Conservation (phyloP, 1,140 invertebrate species). For the Drosophila nannoptera region DNA sequence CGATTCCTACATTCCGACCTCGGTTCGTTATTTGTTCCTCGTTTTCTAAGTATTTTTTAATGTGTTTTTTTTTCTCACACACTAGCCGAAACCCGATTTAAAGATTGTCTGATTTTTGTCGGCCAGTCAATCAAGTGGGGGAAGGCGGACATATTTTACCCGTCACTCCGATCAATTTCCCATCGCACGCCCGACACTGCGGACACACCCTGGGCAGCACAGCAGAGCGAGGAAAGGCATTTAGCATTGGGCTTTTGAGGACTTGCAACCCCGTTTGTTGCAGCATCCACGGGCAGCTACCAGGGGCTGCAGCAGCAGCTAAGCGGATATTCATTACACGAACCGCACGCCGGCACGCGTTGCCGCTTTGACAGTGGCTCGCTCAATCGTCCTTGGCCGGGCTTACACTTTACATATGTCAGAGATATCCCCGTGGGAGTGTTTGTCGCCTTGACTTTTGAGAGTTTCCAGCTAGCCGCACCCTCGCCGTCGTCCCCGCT, state of each 20-base stretch:
- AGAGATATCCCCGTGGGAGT: constrained; percentile 79
- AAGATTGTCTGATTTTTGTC: constrained; percentile 54
- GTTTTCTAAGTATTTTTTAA: constrained; percentile 16
- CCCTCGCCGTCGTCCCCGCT: not conserved
- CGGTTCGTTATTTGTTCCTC: constrained; percentile 28
- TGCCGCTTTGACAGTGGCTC: constrained; percentile 62
- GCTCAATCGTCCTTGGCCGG: constrained; percentile 51
- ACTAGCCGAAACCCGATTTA: constrained; percentile 31
- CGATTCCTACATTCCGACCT: not conserved
- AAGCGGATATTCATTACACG: constrained; percentile 79
- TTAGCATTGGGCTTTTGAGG: constrained; percentile 23
- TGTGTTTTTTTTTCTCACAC: constrained; percentile 47
- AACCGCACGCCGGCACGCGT: constrained; percentile 76
- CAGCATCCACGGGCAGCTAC: constrained; percentile 34
- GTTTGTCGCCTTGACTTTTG: constrained; percentile 67
- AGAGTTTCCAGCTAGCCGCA: not conserved
- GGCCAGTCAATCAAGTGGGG: constrained; percentile 46
- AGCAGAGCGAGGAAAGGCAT: constrained; percentile 29
- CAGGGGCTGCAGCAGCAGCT: constrained; percentile 36
- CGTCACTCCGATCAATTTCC: constrained; percentile 69
- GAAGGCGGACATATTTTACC: constrained; percentile 65
- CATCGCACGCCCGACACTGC: constrained; percentile 62
- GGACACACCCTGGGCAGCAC: constrained; percentile 48
- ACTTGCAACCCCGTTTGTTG: constrained; percentile 35
- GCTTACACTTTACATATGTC: constrained; percentile 79